A percentile compares a stretch with the other conserved stretches of the same genome.
Evolutionary conservation across 2,797 vertebrate species (phyloP).

Genomic region (Gymnodraco acuticeps): DNA sequence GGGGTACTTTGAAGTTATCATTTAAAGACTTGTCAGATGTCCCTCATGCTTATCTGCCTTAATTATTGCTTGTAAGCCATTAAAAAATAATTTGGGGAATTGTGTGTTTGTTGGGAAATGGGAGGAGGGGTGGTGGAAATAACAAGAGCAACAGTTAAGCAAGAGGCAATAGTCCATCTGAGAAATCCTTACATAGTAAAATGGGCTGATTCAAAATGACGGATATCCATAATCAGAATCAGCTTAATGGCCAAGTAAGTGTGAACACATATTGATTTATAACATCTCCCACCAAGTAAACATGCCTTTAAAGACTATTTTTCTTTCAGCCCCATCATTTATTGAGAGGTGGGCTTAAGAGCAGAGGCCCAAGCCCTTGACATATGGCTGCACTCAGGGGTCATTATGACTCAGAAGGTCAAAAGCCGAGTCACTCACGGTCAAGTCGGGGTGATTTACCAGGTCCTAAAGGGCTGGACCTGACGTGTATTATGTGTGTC

Average conservation of each 20-base stretch:
- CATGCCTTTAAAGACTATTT: conserved; percentile 53
- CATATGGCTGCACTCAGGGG: conserved; percentile 64
- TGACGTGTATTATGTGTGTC: conserved; percentile 44
- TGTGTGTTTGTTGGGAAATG: not conserved
- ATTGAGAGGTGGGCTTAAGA: conserved; percentile 39
- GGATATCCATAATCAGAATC: conserved; percentile 3
- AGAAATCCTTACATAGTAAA: conserved; percentile 44
- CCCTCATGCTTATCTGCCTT: conserved; percentile 56
- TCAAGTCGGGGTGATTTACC: conserved; percentile 60
- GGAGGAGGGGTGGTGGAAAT: conserved; percentile 31
- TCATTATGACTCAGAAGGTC: conserved; percentile 76
- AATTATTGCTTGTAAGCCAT: conserved; percentile 63
- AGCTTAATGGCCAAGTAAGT: too few species aligned
- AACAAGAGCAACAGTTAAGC: conserved; percentile 48
- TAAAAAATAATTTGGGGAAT: conserved; percentile 50
- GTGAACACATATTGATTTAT: conserved; percentile 47
- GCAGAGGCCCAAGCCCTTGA: conserved; percentile 55
- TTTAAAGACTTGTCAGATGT: conserved; percentile 68
- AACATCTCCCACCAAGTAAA: conserved; percentile 30
- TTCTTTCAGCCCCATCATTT: conserved; percentile 54
- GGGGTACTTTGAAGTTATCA: conserved; percentile 60
- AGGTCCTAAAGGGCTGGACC: conserved; percentile 42
- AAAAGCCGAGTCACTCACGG: conserved; percentile 63
- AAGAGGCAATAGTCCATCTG: conserved; percentile 46
- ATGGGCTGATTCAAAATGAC: conserved; percentile 49